A percentile compares a stretch with the other conserved stretches of the same genome.
phyloP scores from a whole-genome alignment of 2,888 invertebrate genomes.

The Eristalinus sepulchralis region DNA sequence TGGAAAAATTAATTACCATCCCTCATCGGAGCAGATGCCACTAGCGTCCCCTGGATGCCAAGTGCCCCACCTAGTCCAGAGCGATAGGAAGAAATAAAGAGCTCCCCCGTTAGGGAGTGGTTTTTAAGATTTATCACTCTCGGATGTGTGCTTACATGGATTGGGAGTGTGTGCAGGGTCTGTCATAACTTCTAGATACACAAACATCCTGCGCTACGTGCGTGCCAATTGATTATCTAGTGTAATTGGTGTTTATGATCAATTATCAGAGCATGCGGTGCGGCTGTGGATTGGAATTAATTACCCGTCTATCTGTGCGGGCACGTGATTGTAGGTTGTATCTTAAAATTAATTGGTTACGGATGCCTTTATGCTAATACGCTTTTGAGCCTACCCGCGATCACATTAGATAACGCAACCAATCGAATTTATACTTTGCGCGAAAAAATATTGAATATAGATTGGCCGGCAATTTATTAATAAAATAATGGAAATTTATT shows the following conservation, averaged over 20 bases:
- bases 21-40: constrained; percentile 34
- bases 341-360: constrained; percentile 40
- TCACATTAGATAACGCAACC: constrained; percentile 30
- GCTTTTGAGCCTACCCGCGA: constrained; percentile 9
- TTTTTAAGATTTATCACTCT: constrained; percentile 33
- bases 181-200: background rate
- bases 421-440: constrained; percentile 26
- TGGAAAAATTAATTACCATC: constrained; percentile 48
- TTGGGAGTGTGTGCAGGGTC: background rate
- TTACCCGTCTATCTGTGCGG: constrained; percentile 15
- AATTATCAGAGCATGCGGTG: constrained; percentile 29
- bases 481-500: constrained; percentile 43
- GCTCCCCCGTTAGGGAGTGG: background rate
- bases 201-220: background rate
- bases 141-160: background rate
- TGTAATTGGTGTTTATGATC: constrained; percentile 51
- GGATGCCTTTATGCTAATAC: constrained; percentile 21
- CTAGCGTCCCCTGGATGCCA: background rate
- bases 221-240: background rate
- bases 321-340: constrained; percentile 33
- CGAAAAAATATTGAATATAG: constrained; percentile 5
- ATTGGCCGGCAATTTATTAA: constrained; percentile 41
- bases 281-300: constrained; percentile 43
- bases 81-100: background rate
- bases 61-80: background rate